Conservation (phyloP, 2,113 vertebrate species). For the Gymnarchus niloticus region DNA sequence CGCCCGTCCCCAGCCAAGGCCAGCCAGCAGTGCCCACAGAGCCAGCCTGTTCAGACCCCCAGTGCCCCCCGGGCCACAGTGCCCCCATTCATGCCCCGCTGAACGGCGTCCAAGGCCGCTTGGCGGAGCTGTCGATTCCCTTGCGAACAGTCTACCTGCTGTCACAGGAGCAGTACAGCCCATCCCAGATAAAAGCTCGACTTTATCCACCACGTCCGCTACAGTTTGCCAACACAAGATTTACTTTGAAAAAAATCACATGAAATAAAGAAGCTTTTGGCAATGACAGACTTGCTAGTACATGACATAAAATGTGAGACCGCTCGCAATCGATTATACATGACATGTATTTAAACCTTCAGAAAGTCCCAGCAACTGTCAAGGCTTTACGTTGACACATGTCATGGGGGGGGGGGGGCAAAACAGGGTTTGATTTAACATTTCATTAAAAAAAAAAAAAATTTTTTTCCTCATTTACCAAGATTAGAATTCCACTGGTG, state of each 20-base stretch:
- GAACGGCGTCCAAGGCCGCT: conserved; percentile 25
- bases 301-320: background rate
- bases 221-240: background rate
- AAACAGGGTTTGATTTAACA: no score
- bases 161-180: conserved; percentile 21
- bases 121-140: conserved; percentile 29
- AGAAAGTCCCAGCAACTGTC: background rate
- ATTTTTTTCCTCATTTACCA: no score
- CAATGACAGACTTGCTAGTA: background rate
- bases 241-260: no score
- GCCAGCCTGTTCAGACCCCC: conserved; percentile 48
- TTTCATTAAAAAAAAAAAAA: no score
- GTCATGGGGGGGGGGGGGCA: no score
- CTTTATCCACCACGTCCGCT: background rate
- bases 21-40: background rate
- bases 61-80: conserved; percentile 51
- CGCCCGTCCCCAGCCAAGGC: background rate
- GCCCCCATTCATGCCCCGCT: conserved; percentile 50
- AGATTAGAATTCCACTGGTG: background rate
- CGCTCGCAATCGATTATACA: background rate
- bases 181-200: conserved; percentile 27
- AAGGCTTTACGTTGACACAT: background rate
- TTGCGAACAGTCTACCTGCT: conserved; percentile 30
- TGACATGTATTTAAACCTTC: background rate
- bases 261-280: no score